Conservation (phyloP, 2,797 vertebrate genomes). For the Furcifer pardalis region DNA sequence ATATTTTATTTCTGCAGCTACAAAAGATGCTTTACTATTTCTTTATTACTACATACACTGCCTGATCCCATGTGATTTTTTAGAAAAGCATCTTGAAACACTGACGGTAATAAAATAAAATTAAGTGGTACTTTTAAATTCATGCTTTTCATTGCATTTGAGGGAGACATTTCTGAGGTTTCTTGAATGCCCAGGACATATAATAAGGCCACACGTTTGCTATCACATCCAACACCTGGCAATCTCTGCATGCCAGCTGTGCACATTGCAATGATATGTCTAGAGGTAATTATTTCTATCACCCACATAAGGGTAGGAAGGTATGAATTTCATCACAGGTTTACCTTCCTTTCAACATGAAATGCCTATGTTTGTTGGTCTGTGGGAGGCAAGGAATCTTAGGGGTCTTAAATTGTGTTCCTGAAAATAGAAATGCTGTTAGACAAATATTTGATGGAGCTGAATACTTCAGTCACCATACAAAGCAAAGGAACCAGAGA, state of each 20-base stretch:
- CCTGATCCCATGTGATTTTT: conserved; percentile 67
- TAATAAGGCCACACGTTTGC: conserved; percentile 70
- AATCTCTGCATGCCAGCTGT: conserved; percentile 51
- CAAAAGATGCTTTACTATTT: conserved; percentile 57
- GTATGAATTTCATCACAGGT: conserved; percentile 48
- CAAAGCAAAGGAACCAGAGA: not conserved
- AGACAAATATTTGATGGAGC: conserved; percentile 1
- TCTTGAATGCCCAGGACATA: conserved; percentile 54
- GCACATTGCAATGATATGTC: conserved; percentile 57
- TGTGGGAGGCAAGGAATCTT: conserved; percentile 40
- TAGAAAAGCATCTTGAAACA: conserved; percentile 69
- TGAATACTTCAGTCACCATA: not conserved
- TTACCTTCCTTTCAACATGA: conserved; percentile 64
- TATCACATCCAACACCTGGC: conserved; percentile 71
- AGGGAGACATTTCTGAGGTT: conserved; percentile 57
- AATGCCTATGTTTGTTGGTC: conserved; percentile 45
- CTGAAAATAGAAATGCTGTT: conserved; percentile 25
- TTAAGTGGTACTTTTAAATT: conserved; percentile 68
- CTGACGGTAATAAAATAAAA: conserved; percentile 67
- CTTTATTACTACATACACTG: conserved; percentile 62
- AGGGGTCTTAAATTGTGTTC: conserved; percentile 39
- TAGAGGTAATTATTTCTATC: conserved; percentile 71
- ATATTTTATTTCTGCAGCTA: conserved; percentile 56
- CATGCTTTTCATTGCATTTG: conserved; percentile 57
- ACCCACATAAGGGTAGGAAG: conserved; percentile 50